Evolutionary conservation across 2,888 invertebrate species (phyloP), one percentile per base, ranked within the genome.

Genomic region (Anaspis maculata): DNA sequence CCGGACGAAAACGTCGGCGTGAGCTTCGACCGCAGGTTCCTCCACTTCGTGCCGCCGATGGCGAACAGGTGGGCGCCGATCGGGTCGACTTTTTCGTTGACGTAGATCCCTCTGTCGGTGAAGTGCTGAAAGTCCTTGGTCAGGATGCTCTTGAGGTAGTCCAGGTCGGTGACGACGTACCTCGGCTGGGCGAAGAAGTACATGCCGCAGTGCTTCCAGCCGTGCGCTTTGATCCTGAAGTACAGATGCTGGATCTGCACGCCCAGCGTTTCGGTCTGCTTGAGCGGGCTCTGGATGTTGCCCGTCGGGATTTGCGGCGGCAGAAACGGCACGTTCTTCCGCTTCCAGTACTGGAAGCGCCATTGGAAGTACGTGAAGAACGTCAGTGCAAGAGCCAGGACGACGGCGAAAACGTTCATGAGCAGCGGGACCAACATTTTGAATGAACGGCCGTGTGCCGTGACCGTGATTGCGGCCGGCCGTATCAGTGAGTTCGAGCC

Each of bases 91-190:
- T 34, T 34, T 15, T 39, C 39, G 25, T 39, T 34, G 12, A 19
- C 13, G 15, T 31, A 39, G 12, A 27, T 15, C 13, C 42, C 37
- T 10, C 35, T 33, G 19, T 42, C 37, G 13, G 30, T 30, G 15
- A 40, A 42, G 26, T 40, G 14, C 13, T 40, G 27, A 16, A 42
- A 42, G 19, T 42, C 42, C 26, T 32, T 40, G 2, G 21, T 16
- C 32, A 42, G 14, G 7, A 42, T 32, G 14, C 35, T 39, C 16
- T 37, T 40, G 3, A 42, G 10, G 2, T 28, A 25, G 13, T 42
- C 39, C 21, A 40, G 21, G 22, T 37, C 32, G 10, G 31, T 13
- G n/a, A 25, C n/a, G 3, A 39, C 15, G 21, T 32, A 37, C 3
- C 13, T 13, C 7, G 39, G 39, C 5, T 19, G 14, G n/a, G 22